Percentiles rank a stretch among this genome's conserved stretches.
phyloP scores from a whole-genome alignment of 2,113 vertebrate species.

The Jaculus jaculus region DNA sequence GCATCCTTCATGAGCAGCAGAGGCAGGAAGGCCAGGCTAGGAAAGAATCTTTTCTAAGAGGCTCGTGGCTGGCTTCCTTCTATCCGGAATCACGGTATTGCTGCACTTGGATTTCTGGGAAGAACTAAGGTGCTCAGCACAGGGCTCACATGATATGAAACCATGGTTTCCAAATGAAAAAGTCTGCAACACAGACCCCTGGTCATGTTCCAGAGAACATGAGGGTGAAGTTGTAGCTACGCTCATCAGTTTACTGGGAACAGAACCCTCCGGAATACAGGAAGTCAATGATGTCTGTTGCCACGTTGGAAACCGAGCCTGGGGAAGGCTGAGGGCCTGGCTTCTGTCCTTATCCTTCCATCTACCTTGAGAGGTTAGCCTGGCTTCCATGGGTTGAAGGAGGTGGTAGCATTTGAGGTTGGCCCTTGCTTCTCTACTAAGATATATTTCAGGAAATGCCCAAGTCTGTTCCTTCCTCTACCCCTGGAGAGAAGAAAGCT shows the following conservation, averaged over 20 bases:
- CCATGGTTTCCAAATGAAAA: neutral
- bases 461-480: neutral
- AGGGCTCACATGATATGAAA: neutral
- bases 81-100: neutral
- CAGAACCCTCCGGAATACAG: neutral
- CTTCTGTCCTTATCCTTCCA: constrained; percentile 40
- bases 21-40: neutral
- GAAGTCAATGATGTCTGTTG: neutral
- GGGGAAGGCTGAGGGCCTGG: neutral
- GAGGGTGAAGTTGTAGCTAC: neutral
- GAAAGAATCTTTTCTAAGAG: neutral
- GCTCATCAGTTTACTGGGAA: neutral
- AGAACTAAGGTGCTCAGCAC: neutral
- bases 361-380: constrained; percentile 26
- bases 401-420: neutral
- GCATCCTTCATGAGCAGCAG: neutral
- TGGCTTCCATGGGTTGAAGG: neutral
- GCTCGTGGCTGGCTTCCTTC: neutral
- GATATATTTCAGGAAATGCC: neutral
- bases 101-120: neutral
- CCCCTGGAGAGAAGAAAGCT: neutral
- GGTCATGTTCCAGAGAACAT: neutral
- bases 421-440: neutral
- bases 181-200: neutral
- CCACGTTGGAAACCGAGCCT: neutral